Base-by-base conservation (phyloP, 1,140 invertebrate species). In the Plectus sambesii region DNA sequence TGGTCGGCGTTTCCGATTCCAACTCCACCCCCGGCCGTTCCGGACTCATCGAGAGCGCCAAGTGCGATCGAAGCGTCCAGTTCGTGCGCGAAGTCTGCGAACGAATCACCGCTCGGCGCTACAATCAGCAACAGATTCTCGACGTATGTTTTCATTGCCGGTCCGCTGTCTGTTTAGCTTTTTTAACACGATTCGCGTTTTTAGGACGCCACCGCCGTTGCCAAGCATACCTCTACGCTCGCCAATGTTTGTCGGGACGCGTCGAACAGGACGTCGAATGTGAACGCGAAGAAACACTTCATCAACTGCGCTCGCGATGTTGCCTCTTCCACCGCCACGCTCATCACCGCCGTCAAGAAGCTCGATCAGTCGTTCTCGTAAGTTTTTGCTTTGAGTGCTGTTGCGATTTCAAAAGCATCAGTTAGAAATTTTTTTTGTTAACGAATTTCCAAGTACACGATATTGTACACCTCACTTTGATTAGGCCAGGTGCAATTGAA, bases 301-400 rank as follows among this genome's bases (percentile, higher is more conserved):
- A 89, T 98, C 15, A 87, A 96, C 66, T 85, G 87, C 50, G 90
- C 90, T 22, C 93, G 93, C 69, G 87, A 94, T 67, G 88, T 98
- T 1, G 93, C 93, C 19, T 92, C 90, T 71, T 87, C 85, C 2
- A 98, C 93, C 2, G 85, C 89, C 0, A 80, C 80, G 56, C 75
- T 98, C 4, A 90, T 98, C 1, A 88, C 87, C 70, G 84, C 88
- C 66, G 94, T 97, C 51, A 96, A 96, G 74, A 80, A 83, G 61
- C 84, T 89, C 40, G 51, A 62, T 47, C 40, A 53, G 25, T 27
- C 23, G n/a, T 44, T 8, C 37, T 53, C 23, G 20, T 29, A 26
- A 23, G 9, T 15, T 12, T 20, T 15, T 43, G 17, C 20, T n/a
- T 19, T 40, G 44, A 19, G 26, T 17, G 30, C 12, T 33, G 12